Base-by-base conservation (phyloP, 2,113 vertebrate genomes). In the Thymallus thymallus region DNA sequence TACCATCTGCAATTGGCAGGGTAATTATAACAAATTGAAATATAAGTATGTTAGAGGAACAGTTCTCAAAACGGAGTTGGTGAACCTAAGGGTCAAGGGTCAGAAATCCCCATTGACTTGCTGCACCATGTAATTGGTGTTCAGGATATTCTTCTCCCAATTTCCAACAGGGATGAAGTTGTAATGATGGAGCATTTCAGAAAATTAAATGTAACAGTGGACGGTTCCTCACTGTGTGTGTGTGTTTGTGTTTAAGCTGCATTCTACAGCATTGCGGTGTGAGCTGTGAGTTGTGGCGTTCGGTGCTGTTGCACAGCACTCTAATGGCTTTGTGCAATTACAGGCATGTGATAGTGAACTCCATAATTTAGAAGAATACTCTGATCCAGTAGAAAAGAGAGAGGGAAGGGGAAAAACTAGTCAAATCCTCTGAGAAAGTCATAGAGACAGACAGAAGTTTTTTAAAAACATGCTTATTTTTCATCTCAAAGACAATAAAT, bases 11-110 rank as follows among this genome's bases (percentile, higher is more conserved):
- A 74, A 74, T 88, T 64, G 67, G 81, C 48, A 82, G n/a, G 71
- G 22, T 82, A n/a, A n/a, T n/a, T n/a, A 74, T 74, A 79, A 83
- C 77, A 82, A 88, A 60, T 84, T 62, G 60, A 72, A 87, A 80
- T 87, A 88, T 81, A 88, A 88, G 32, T 83, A 62, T 64, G 76
- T 55, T 64, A 56, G 16, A 56, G 51, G 48, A 2, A 67, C 72
- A 80, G 78, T 24, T 22, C 12, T 30, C 48, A 26, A 24, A 29
- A 70, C 9, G 9, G 35, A 41, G 35, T 41, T 41, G 35, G 35
- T 41, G 35, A 41, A 41, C 35, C 35, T 41, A 9, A 41, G 35
- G 9, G 35, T 41, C 35, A 41, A 41, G 35, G 9, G 35, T 9
- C 35, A 41, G 35, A 10, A 7, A 41, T 41, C 7, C 35, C 35